phyloP scores from a whole-genome alignment of 2,113 vertebrate species.

The Aramus guarauna region DNA sequence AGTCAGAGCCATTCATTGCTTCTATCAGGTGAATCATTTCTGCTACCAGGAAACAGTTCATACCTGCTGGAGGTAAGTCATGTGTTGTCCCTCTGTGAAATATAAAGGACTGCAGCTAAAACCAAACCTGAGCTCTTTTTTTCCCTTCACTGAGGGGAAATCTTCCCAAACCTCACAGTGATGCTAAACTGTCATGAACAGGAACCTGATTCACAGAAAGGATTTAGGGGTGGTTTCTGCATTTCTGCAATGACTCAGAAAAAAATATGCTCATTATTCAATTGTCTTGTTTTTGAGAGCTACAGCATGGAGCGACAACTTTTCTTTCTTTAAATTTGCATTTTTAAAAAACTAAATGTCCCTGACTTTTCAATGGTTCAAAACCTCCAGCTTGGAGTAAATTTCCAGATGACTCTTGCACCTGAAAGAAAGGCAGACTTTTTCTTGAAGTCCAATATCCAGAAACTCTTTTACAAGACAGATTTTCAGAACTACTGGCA shows the following conservation, averaged over 20 bases:
- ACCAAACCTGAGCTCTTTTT: not conserved
- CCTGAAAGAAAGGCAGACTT: not conserved
- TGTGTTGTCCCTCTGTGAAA: not conserved
- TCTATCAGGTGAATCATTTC: not conserved
- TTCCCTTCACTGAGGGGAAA: not conserved
- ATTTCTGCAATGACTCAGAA: not conserved
- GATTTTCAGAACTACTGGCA: not conserved
- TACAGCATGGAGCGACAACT: rapidly evolving
- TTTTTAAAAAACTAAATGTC: not conserved
- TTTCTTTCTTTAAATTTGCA: not conserved
- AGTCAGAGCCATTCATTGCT: not conserved
- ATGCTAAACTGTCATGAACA: not conserved
- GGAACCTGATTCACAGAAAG: not conserved
- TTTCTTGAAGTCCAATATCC: not conserved
- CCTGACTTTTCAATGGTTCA: not conserved
- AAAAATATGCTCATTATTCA: rapidly evolving
- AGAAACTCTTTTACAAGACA: not conserved
- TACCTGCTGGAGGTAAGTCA: not conserved
- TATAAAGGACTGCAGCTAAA: not conserved
- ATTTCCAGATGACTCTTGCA: not conserved
- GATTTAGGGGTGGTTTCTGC: not conserved
- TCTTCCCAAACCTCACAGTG: not conserved
- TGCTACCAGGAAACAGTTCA: not conserved
- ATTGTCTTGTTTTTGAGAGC: not conserved
- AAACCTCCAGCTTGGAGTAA: not conserved